These are phyloP conservation scores for Nasonia longicornis DNA, from an alignment of 1,140 invertebrate species.

Conservation along the genomic window DNA sequence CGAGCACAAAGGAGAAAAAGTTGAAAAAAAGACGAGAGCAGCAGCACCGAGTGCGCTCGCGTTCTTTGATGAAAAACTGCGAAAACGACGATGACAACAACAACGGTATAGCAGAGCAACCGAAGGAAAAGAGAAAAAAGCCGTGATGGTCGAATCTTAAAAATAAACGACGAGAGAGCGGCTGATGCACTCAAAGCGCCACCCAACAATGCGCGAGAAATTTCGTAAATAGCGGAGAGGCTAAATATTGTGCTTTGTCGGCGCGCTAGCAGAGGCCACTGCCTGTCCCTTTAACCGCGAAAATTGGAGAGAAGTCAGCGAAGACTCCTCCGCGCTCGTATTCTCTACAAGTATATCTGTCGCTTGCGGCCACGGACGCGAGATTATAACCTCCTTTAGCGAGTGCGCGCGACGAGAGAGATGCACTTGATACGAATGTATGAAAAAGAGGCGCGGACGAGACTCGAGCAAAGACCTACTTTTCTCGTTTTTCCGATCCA, in stretches of 20 bases:
- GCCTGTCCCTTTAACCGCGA: not conserved
- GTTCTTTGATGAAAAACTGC: not conserved
- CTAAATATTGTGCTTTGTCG: not conserved
- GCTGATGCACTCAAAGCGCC: not conserved
- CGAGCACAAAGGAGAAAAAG: not conserved
- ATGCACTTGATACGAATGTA: not conserved
- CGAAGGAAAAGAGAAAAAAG: not conserved
- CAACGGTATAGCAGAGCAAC: not conserved
- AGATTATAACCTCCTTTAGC: not conserved
- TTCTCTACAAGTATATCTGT: not conserved
- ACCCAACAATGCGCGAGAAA: not conserved
- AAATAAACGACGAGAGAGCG: not conserved
- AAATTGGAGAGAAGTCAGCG: no score
- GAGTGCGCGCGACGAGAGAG: not conserved
- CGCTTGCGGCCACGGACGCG: not conserved
- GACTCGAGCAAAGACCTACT: not conserved
- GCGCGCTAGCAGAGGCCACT: not conserved
- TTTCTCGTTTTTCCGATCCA: not conserved
- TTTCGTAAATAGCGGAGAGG: not conserved
- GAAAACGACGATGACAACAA: not conserved
- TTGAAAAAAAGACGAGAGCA: not conserved
- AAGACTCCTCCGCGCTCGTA: no score
- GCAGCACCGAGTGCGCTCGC: no score
- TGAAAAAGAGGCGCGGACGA: not conserved
- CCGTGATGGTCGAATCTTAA: not conserved